Conservation (phyloP, 2,888 invertebrate genomes). For the Limulus polyphemus region DNA sequence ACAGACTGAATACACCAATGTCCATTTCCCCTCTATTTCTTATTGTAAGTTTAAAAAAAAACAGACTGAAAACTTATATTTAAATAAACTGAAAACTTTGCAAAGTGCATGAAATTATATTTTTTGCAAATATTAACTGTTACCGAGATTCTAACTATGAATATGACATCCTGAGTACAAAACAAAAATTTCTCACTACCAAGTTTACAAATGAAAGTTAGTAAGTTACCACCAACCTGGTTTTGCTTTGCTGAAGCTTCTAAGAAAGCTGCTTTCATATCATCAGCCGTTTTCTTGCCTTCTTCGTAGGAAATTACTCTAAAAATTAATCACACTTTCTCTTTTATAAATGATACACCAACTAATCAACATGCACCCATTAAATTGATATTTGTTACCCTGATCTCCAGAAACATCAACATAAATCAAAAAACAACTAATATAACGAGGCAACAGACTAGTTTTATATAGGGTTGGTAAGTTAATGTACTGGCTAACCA, state of each 20-base stretch:
- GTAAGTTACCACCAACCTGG: constrained; percentile 47
- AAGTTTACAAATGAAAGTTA: background rate
- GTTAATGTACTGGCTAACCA: no score
- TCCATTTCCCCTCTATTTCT: no score
- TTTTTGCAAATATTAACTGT: no score
- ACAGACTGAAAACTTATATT: no score
- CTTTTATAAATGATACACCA: background rate
- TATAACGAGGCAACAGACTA: background rate
- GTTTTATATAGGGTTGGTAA: background rate
- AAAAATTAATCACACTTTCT: constrained; percentile 8
- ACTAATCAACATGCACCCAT: constrained; percentile 4
- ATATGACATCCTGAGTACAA: no score
- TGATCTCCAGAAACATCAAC: background rate
- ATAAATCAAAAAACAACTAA: constrained; percentile 8
- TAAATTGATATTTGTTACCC: background rate
- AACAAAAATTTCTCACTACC: no score
- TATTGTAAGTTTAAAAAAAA: no score
- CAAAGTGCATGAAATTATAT: no score
- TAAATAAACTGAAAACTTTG: background rate
- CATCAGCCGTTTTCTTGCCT: constrained; percentile 76
- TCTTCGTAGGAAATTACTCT: constrained; percentile 75
- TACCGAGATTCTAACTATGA: no score
- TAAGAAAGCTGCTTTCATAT: constrained; percentile 50
- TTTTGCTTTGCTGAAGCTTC: constrained; percentile 96
- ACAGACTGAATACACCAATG: no score